Base-by-base conservation (phyloP, 1,140 invertebrate species). In the Pentalonia nigronervosa region DNA sequence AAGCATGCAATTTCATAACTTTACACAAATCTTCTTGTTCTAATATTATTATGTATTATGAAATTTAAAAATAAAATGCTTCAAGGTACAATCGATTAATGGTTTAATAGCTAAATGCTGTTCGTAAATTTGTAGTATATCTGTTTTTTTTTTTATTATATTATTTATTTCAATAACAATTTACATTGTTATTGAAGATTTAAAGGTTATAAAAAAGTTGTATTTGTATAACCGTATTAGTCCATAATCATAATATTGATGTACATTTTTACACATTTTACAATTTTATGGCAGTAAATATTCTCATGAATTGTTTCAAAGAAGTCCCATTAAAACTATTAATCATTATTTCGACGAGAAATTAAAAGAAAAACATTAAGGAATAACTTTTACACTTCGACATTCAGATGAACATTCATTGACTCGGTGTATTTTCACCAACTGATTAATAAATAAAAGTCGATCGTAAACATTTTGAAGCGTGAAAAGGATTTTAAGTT, bases 381-480 rank as follows among this genome's bases (percentile, higher is more conserved):
- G 14, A 67, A 67, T 23, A 83, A 86, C 83, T 45, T 86, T 86
- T 86, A 30, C 11, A 86, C 36, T 47, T 86, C 14, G 83, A 87
- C 17, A 48, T 48, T 87, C 3, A 1, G 84, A 47, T 30, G 84
- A 1, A 45, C 36, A 36, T 84, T 14, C 30, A 86, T 86, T 47
- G 34, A 41, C 7, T 21, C 21, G 3, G 21, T 41, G 36, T 47
- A 47, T 30, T 30, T 86, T 86, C 9, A 23, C 41, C 41, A 41
- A 41, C 9, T 41, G 23, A 86, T 86, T 86, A 30, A 86, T 86
- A 86, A 45, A 86, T 14, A 4, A 30, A 86, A 41, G 45, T 47
- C 45, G 41, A 47, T 86, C 30, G 36, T 84, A 84, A 45, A 84
- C 36, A 84, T 84, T 84, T 84, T 86, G 41, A 84, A 86, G 21